Evolutionary conservation across 2,888 invertebrate genomes (phyloP), one percentile per base, ranked within the genome.

Genomic region (Nezara viridula): DNA sequence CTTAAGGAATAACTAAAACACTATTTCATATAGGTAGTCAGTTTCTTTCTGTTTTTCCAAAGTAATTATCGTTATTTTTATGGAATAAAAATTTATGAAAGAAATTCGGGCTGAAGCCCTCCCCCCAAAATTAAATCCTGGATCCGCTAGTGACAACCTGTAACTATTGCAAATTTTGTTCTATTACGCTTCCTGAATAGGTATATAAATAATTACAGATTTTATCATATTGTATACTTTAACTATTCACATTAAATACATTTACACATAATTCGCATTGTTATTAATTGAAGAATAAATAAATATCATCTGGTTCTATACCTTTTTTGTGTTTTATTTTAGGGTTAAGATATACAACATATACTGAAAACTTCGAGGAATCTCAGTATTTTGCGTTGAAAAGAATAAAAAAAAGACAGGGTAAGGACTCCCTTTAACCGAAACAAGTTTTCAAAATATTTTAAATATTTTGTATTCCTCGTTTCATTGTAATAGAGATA

Each of bases 301-400:
- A 37, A 60, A 37, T 60, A 73, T 27, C 66, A 73, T 32, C 32
- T 73, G 66, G 32, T 73, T 37, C 21, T 16, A 7, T 32, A 19
- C 60, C 2, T n/a, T 27, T 27, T 37, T 19, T 73, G 37, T 32
- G 6, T 73, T 73, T 32, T 32, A 37, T 37, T 73, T 73, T 37
- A 73, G 37, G 66, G 66, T 73, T 73, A 73, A 73, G 66, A 9
- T 37, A 73, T 19, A 73, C 32, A 73, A 73, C 19, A 73, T 37
- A 32, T 73, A 73, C 32, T 37, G 66, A 73, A 73, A 21, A 73
- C 21, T 73, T 37, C 1, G 21, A 16, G n/a, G 21, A 60, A 14
- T 14, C 60, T 60, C 16, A 60, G 16, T 60, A 27, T 27, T 60
- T 27, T 37, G 21, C 32, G 21, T 73, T 73, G 19, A 37, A 73